Evolutionary conservation across 2,888 invertebrate species (phyloP).

Genomic region (Boloria selene): DNA sequence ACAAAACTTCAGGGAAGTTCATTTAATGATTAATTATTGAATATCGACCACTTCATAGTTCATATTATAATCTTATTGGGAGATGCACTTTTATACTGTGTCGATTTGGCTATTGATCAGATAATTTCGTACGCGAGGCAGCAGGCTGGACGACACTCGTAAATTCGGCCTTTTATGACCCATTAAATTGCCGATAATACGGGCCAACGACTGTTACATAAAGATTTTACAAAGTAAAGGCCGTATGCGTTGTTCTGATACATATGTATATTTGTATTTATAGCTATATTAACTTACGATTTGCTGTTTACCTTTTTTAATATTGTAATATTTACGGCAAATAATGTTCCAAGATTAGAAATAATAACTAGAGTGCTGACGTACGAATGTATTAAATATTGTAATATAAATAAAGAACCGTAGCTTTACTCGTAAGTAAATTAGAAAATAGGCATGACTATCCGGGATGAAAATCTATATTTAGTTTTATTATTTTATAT

Average conservation of each 20-base stretch:
- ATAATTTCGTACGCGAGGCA: constrained; percentile 57
- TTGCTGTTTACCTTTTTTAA: not conserved
- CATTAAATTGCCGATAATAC: constrained; percentile 70
- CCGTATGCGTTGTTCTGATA: constrained; percentile 32
- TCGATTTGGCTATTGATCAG: constrained; percentile 52
- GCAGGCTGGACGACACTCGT: constrained; percentile 57
- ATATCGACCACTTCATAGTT: not conserved
- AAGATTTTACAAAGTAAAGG: constrained; percentile 50
- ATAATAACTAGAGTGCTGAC: too few species aligned
- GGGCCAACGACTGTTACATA: constrained; percentile 51
- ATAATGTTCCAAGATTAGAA: too few species aligned
- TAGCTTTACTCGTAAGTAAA: too few species aligned
- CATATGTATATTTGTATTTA: constrained; percentile 14
- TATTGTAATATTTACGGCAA: too few species aligned
- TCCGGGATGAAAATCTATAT: too few species aligned
- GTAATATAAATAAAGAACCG: too few species aligned
- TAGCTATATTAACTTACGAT: not conserved
- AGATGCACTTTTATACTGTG: constrained; percentile 28
- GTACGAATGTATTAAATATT: too few species aligned
- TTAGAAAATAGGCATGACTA: too few species aligned
- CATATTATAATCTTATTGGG: constrained; percentile 6
- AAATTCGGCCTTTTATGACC: constrained; percentile 73
- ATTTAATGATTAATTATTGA: too few species aligned
- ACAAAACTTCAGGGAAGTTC: too few species aligned
- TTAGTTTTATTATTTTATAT: too few species aligned